A percentile compares a stretch with the other conserved stretches of the same genome.
Conservation (phyloP, 2,797 vertebrate species). For the Poeciliopsis paucimaculata region DNA sequence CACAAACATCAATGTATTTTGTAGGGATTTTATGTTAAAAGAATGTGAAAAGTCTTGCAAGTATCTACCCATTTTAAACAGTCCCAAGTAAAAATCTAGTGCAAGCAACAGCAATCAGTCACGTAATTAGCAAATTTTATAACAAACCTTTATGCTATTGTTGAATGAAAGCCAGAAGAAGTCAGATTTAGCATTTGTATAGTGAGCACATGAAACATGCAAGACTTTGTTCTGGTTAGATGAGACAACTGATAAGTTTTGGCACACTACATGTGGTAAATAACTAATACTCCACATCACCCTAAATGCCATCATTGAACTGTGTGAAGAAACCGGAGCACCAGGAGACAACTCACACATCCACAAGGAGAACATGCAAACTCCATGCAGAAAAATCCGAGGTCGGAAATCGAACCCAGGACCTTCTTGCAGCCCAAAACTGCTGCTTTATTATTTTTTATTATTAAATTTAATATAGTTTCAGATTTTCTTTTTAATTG, state of each 20-base stretch:
- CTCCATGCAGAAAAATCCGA: too few species aligned
- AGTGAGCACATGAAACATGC: neutral
- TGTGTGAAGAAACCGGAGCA: too few species aligned
- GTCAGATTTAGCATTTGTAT: neutral
- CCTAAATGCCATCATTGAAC: neutral
- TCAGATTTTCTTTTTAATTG: too few species aligned
- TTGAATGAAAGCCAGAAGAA: neutral
- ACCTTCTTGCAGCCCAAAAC: too few species aligned
- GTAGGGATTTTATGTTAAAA: too few species aligned
- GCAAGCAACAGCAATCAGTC: neutral
- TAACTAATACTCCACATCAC: neutral
- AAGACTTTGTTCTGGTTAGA: neutral
- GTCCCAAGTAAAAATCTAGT: neutral
- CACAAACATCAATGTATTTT: neutral
- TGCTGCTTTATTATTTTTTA: too few species aligned
- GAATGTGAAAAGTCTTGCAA: neutral
- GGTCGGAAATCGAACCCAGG: too few species aligned
- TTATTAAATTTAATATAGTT: too few species aligned
- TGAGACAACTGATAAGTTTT: neutral
- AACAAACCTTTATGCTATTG: neutral
- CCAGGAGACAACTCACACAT: too few species aligned
- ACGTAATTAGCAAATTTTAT: neutral
- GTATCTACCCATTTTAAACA: neutral
- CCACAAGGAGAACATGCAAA: too few species aligned
- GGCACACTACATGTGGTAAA: neutral